A percentile compares a stretch with the other conserved stretches of the same genome.
Conservation (phyloP, 35 echinoderm and acorn worm species). For the Diadema setosum region DNA sequence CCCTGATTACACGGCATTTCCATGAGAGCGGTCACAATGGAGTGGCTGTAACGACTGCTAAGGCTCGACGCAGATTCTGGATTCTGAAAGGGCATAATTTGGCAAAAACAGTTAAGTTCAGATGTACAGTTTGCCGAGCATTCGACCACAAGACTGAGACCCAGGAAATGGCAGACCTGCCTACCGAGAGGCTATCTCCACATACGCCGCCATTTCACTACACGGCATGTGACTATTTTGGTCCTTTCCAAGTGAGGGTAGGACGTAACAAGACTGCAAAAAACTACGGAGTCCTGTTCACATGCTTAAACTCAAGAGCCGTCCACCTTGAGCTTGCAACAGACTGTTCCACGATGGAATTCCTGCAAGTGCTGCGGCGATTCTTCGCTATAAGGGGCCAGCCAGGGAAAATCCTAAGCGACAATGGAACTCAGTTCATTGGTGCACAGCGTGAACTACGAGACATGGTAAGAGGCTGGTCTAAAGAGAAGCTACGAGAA, state of each 20-base stretch:
- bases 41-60: constrained; percentile 34
- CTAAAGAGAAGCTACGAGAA: constrained; percentile 25
- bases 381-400: too few species aligned
- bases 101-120: constrained; percentile 39
- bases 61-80: constrained; percentile 48
- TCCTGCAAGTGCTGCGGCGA: too few species aligned
- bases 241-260: constrained; percentile 37
- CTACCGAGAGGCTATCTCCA: constrained; percentile 19
- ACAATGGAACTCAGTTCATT: too few species aligned
- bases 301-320: constrained; percentile 68
- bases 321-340: too few species aligned
- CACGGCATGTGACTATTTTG: constrained; percentile 89
- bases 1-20: constrained; percentile 37
- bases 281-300: constrained; percentile 64
- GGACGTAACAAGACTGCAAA: constrained; percentile 47
- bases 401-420: too few species aligned
- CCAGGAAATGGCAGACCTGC: constrained; percentile 43
- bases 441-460: constrained; percentile 57
- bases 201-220: constrained; percentile 57
- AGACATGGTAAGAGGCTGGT: constrained; percentile 49
- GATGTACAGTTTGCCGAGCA: constrained; percentile 51
- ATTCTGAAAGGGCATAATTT: constrained; percentile 27
- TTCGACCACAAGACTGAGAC: neutral
- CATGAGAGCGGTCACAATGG: constrained; percentile 42
- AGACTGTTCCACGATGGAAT: too few species aligned